phyloP scores from a whole-genome alignment of 2,888 invertebrate species.

The Stenchaetothrips biformis region DNA sequence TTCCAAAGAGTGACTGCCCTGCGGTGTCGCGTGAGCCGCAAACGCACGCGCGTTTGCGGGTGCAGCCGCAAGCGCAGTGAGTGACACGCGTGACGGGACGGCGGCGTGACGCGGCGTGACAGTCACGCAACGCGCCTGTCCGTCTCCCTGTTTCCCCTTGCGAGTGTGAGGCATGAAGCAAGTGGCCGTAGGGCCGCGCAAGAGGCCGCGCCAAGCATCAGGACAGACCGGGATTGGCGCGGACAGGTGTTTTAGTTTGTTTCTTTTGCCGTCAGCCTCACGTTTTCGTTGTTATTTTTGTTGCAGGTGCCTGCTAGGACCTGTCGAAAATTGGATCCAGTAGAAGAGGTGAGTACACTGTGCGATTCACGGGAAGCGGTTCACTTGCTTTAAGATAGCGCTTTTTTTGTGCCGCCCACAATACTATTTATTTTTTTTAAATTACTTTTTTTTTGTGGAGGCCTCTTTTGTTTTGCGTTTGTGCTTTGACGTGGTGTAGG shows the following conservation, averaged over 20 bases:
- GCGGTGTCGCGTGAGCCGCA: too few species aligned
- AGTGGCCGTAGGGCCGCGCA: neutral
- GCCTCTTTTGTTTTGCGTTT: too few species aligned
- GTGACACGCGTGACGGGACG: too few species aligned
- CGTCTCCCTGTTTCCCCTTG: too few species aligned
- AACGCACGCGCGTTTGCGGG: too few species aligned
- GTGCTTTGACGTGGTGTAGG: too few species aligned
- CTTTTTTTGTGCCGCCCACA: neutral
- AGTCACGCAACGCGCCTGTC: too few species aligned
- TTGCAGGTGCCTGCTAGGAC: slow-evolving; percentile 4
- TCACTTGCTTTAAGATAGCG: neutral
- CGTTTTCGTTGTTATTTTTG: neutral
- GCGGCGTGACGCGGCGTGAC: too few species aligned
- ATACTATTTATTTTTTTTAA: neutral
- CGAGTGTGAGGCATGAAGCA: neutral
- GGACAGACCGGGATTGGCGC: neutral
- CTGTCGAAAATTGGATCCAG: slow-evolving; percentile 12
- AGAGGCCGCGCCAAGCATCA: neutral
- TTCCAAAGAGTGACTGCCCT: too few species aligned
- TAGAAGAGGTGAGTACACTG: slow-evolving; percentile 2
- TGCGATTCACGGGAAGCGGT: neutral
- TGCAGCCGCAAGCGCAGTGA: too few species aligned
- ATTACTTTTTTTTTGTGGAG: neutral
- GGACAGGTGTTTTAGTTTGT: neutral
- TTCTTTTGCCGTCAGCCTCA: neutral